Base-by-base conservation (phyloP, 2,888 invertebrate genomes). In the Erpobdella octoculata region DNA sequence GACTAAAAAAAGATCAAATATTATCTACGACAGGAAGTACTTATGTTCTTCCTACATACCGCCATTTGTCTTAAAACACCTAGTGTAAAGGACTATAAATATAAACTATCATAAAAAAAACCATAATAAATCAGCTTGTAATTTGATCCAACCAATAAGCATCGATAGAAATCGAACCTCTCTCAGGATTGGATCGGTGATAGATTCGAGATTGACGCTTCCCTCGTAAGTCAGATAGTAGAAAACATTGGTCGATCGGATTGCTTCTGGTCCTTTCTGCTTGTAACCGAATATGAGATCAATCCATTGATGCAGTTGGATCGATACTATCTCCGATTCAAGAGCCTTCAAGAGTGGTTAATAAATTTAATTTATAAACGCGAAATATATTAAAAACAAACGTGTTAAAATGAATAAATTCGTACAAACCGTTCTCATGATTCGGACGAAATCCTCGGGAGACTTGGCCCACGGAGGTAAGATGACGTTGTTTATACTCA, bases 161-260 rank as follows among this genome's bases (percentile, higher is more conserved):
- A n/a, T n/a, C n/a, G n/a, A n/a, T n/a, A n/a, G n/a, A n/a, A n/a
- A n/a, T n/a, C 62, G 28, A 77, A 86, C 94, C 80, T 95, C 92
- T 76, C 89, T 88, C 87, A 95, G 93, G 25, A 94, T 89, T 0
- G 90, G 89, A 82, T 97, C 96, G 0, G 88, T 87, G 78, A 97
- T 90, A 41, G 90, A 87, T 73, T 95, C 93, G 78, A 97, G 87
- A 73, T 97, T 92, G 1, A 95, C 93, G 76, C 91, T 93, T 71
- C 97, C 97, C 84, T 99, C 98, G 84, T 99, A 99, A 0, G 98
- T 99, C 75, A 99, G 87, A 85, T 98, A 97, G 86, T 98, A 98
- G 86, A 99, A 99, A 25, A 98, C 95, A 85, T 99, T 99, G 21
- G 95, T 95, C 1, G 97, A 94, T 71, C 97, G 87, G 46, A 97